phyloP scores from a whole-genome alignment of 2,888 invertebrate genomes.

The Acanthoscelides obtectus region DNA sequence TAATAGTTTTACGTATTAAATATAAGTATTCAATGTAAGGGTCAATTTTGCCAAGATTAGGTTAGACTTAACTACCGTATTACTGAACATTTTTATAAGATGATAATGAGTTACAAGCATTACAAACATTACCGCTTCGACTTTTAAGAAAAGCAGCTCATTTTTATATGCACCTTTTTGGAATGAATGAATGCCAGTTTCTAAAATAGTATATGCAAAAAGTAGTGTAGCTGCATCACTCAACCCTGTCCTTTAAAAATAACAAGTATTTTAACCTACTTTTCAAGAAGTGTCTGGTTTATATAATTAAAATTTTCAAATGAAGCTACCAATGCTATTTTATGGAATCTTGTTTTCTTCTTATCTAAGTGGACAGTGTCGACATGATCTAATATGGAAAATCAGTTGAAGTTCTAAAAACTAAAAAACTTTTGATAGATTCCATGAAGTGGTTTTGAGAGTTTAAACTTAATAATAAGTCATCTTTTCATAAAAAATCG shows the following conservation, averaged over 20 bases:
- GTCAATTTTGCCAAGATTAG: conserved; percentile 13
- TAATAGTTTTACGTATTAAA: not conserved
- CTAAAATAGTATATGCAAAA: not conserved
- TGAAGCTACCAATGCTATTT: too few species aligned
- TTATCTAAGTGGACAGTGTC: too few species aligned
- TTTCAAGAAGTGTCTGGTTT: not conserved
- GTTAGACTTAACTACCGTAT: conserved; percentile 5
- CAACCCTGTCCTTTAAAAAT: too few species aligned
- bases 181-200: not conserved
- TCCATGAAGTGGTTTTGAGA: not conserved
- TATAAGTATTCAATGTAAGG: conserved; percentile 3
- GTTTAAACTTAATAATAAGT: not conserved
- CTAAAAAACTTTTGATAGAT: too few species aligned
- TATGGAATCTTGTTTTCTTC: too few species aligned
- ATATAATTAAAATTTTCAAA: too few species aligned
- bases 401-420: too few species aligned
- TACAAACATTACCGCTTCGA: not conserved
- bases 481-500: not conserved
- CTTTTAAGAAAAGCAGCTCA: not conserved
- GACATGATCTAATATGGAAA: too few species aligned
- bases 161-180: not conserved
- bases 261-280: not conserved
- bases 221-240: too few species aligned
- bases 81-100: conserved; percentile 5
- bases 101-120: not conserved